Evolutionary conservation across 2,113 vertebrate genomes (phyloP).

Genomic region (Lepisosteus oculatus): DNA sequence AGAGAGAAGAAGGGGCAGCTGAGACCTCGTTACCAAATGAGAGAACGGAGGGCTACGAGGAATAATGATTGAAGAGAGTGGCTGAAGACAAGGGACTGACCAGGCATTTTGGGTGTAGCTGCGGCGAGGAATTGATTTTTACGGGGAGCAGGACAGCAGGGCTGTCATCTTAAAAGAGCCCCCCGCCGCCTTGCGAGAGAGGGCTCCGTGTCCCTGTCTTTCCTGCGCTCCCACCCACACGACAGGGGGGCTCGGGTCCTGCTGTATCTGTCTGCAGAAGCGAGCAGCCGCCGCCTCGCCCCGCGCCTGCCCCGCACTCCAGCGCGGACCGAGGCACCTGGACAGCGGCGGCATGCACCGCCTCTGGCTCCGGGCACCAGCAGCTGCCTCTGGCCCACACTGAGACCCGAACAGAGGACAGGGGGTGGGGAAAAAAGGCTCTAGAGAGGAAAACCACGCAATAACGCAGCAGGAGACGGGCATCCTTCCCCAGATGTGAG

Average conservation of each 20-base stretch:
- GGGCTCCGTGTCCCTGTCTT: conserved; percentile 21
- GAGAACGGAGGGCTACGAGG: no score
- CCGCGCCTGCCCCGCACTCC: no score
- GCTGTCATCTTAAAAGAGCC: not conserved
- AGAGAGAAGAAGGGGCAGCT: conserved; percentile 14
- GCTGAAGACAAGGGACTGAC: not conserved
- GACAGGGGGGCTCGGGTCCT: conserved; percentile 19
- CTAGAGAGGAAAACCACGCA: conserved; percentile 27
- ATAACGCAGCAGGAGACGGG: conserved; percentile 9
- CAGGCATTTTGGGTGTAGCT: not conserved
- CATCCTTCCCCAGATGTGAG: conserved; percentile 49
- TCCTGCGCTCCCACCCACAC: conserved; percentile 14
- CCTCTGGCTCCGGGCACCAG: conserved; percentile 25
- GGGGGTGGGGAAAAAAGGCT: not conserved
- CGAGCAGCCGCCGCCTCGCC: conserved; percentile 56
- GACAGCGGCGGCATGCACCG: conserved; percentile 22
- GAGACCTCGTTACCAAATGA: not conserved
- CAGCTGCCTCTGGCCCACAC: conserved; percentile 9
- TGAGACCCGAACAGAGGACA: not conserved
- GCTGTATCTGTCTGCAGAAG: conserved; percentile 5
- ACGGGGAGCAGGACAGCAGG: not conserved
- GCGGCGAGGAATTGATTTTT: not conserved
- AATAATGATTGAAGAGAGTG: no score
- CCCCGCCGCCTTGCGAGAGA: not conserved
- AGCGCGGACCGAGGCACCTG: not conserved